Conservation (phyloP, 2,797 vertebrate species). For the Molothrus ater region DNA sequence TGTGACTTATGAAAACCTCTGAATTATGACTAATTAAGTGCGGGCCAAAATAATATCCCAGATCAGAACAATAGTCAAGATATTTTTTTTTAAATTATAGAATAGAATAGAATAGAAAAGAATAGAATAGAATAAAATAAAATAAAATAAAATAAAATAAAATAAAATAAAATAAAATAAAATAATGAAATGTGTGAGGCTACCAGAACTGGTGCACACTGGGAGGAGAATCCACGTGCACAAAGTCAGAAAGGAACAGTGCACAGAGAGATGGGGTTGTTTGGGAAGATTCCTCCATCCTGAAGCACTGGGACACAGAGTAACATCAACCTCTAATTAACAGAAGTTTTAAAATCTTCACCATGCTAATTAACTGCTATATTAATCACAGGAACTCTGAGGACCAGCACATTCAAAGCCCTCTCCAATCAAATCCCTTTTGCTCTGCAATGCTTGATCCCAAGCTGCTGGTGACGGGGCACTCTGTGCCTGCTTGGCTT, state of each 20-base stretch:
- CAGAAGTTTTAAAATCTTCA: not conserved
- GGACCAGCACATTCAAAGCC: not conserved
- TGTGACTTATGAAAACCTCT: conserved; percentile 6
- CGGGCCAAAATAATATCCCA: not conserved
- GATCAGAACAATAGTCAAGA: not conserved
- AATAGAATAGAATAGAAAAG: no score
- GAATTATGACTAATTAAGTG: conserved; percentile 21
- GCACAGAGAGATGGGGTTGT: fast-evolving
- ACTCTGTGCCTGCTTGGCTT: fast-evolving
- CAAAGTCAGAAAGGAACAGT: not conserved
- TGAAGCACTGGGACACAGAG: fast-evolving
- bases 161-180: not conserved
- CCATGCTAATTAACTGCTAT: not conserved
- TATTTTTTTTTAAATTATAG: no score
- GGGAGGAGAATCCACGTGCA: fast-evolving
- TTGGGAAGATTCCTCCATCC: not conserved
- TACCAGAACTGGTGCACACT: fast-evolving
- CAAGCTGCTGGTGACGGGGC: fast-evolving
- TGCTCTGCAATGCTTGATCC: not conserved
- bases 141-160: not conserved
- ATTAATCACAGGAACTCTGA: not conserved
- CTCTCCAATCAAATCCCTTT: not conserved
- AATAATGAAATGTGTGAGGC: not conserved
- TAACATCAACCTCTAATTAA: not conserved
- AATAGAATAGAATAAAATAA: no score